These are phyloP conservation scores for Darevskia mixta DNA, from an alignment of 2,797 vertebrate species.

Conservation along the genomic window DNA sequence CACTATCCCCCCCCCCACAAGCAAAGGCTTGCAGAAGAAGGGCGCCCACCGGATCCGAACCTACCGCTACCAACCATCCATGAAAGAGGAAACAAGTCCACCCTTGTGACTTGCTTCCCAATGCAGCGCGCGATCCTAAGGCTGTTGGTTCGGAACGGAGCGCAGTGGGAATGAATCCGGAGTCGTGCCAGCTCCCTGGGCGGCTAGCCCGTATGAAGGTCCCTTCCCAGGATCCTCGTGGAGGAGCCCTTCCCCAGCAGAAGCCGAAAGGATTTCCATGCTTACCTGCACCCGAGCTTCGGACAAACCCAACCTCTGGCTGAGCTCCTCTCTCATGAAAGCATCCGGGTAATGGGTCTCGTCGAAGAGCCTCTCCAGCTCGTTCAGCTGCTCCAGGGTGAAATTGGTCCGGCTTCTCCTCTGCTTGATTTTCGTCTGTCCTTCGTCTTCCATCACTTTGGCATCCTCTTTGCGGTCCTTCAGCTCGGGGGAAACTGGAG, in stretches of 20 bases:
- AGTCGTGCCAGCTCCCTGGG: background rate
- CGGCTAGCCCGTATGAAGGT: background rate
- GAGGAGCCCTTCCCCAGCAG: background rate
- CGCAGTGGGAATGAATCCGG: too few relatives aligned
- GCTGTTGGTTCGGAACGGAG: background rate
- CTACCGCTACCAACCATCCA: too few relatives aligned
- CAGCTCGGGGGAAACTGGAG: constrained; percentile 90
- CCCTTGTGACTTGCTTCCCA: background rate
- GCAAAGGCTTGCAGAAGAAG: background rate
- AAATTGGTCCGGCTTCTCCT: constrained; percentile 97
- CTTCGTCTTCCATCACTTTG: constrained; percentile 92
- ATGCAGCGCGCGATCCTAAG: too few relatives aligned
- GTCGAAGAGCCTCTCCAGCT: constrained; percentile 95
- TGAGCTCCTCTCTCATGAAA: constrained; percentile 97
- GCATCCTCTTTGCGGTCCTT: constrained; percentile 96
- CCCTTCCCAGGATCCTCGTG: background rate
- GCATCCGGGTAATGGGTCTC: constrained; percentile 98
- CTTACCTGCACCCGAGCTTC: constrained; percentile 94
- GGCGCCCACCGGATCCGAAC: too few relatives aligned
- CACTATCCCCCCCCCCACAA: too few relatives aligned
- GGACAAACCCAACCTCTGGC: constrained; percentile 93
- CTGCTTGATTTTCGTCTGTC: constrained; percentile 97
- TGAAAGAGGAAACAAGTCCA: background rate
- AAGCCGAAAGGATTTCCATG: background rate
- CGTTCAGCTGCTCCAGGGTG: constrained; percentile 96